Percentiles rank a stretch among this genome's conserved stretches.
phyloP scores from a whole-genome alignment of 2,888 invertebrate species.

The Rhogogaster chlorosoma region DNA sequence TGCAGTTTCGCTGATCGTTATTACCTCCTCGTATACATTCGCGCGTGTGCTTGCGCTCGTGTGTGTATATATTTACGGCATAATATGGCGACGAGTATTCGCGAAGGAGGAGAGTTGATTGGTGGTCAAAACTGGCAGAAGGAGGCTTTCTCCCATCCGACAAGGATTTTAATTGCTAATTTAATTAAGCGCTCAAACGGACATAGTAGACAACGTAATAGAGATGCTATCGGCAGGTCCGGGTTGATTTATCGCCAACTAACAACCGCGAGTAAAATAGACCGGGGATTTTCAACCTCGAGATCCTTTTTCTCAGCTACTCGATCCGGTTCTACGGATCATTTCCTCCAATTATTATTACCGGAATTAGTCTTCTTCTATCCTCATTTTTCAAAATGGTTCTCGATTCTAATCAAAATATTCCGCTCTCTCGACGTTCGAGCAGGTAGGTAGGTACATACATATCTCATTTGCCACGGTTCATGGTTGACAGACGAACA shows the following conservation, averaged over 20 bases:
- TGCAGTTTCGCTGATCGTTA: not conserved
- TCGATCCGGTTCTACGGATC: not conserved
- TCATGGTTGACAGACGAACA: not conserved
- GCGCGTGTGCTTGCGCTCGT: not conserved
- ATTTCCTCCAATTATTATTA: not conserved
- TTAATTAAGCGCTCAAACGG: slow-evolving; percentile 70
- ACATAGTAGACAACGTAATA: slow-evolving; percentile 18
- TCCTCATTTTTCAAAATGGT: not conserved
- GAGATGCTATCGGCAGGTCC: slow-evolving; percentile 36
- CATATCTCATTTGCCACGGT: not conserved
- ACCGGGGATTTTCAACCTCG: not conserved
- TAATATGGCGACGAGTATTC: not conserved
- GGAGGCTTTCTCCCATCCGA: not conserved
- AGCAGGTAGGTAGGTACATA: not conserved
- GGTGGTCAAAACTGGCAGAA: not conserved
- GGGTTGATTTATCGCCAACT: slow-evolving; percentile 25
- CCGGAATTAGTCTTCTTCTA: not conserved
- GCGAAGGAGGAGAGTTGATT: slow-evolving; percentile 9
- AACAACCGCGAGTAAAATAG: slow-evolving; percentile 9
- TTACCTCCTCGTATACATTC: not conserved
- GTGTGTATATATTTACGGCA: not conserved
- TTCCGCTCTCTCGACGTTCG: not conserved
- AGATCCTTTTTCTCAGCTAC: not conserved
- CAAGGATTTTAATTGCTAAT: slow-evolving; percentile 75
- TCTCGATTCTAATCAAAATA: not conserved